A percentile compares a stretch with the other conserved stretches of the same genome.
These are phyloP conservation scores for Varanus salvator DNA, from an alignment of 2,113 vertebrate species.

Conservation along the genomic window DNA sequence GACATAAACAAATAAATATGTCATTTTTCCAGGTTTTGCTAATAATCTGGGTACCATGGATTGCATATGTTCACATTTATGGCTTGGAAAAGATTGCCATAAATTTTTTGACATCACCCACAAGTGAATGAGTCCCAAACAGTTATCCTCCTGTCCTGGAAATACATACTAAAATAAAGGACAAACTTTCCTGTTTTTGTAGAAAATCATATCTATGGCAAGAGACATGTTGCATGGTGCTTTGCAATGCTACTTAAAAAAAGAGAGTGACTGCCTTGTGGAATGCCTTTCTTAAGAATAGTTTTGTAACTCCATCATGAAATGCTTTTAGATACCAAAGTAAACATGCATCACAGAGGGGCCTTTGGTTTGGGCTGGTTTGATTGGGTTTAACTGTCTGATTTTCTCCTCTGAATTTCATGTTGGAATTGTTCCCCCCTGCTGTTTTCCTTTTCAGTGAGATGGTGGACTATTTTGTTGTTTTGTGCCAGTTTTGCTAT, in stretches of 20 bases:
- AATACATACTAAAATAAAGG: neutral
- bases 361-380: too few species aligned
- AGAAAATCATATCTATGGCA: neutral
- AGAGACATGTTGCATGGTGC: too few species aligned
- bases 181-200: neutral
- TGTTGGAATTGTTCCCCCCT: neutral
- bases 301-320: too few species aligned
- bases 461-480: too few species aligned
- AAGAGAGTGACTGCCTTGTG: too few species aligned
- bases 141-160: too few species aligned
- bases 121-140: neutral
- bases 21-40: neutral
- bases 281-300: too few species aligned
- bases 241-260: too few species aligned
- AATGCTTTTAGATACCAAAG: too few species aligned
- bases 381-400: neutral
- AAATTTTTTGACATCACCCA: neutral
- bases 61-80: neutral
- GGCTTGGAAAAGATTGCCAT: neutral
- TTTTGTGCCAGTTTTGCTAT: neutral
- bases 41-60: neutral
- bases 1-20: too few species aligned
- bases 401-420: neutral
- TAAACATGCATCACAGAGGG: too few species aligned
- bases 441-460: too few species aligned